Base-by-base conservation (phyloP, 92 coral and sea anemone genomes). In the Porites divaricata region DNA sequence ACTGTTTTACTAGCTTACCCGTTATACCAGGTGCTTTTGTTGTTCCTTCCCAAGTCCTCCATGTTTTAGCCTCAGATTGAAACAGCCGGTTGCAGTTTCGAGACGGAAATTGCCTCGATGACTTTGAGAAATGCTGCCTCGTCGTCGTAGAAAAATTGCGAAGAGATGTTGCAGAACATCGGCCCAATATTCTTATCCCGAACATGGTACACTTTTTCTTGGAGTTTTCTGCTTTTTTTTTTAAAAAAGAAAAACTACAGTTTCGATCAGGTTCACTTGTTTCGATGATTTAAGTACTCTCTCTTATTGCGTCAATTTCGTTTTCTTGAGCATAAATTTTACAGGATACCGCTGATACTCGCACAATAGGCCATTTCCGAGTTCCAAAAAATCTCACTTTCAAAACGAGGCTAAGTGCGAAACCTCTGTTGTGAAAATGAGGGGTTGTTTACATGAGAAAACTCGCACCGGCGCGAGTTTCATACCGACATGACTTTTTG, bases 1-100 rank as follows among this genome's bases (percentile, higher is more conserved):
- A 35, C 45, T 35, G 3, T 35, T 35, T 35, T 35, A 54, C 14
- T 12, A 26, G 25, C 87, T 59, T 76, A 97, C 99, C 99, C 64
- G 98, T 97, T 19, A 95, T 81, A 11, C 99, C 99, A 9, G 94
- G 93, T 23, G 99, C 93, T 86, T 90, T 97, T 17, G 88, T 86
- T 12, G 93, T 93, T 1, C 97, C 95, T 35, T 95, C 99, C 99
- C 99, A 97, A 25, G 99, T 89, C 59, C 99, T 81, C 99, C 99
- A 97, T 17, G 94, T 93, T 49, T 86, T 90, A 24, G 98, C 89
- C 67, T 94, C 95, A 67, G 95, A 89, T 81, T 94, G 98, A 80
- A 80, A 92, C 63, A 74, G 63, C 72, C 96, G 88, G 64, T 83
- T 72, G 25, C 86, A 81, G 52, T 49, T 73, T 35, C 77, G 67